Percentiles rank a stretch among this genome's conserved stretches.
Evolutionary conservation across 1,140 invertebrate species (phyloP).

Genomic region (Philopotamus ludificatus): DNA sequence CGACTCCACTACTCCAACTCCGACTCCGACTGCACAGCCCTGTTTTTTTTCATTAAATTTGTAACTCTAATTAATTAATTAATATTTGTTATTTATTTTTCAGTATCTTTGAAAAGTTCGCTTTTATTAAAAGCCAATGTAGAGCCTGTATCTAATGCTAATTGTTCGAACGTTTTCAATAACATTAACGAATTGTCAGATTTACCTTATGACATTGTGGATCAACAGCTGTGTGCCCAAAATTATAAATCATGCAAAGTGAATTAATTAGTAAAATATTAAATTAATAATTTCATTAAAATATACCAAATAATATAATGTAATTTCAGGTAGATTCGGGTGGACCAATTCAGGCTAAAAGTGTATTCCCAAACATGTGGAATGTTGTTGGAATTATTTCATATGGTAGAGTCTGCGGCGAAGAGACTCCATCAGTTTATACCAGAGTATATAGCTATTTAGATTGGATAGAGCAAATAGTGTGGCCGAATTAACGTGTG

Average conservation of each 20-base stretch:
- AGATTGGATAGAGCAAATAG: slow-evolving; percentile 67
- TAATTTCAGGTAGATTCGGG: slow-evolving; percentile 65
- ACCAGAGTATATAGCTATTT: slow-evolving; percentile 62
- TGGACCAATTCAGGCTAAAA: slow-evolving; percentile 33
- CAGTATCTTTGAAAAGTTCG: no score
- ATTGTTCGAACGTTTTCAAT: not conserved
- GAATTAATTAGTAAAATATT: not conserved
- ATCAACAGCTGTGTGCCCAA: not conserved
- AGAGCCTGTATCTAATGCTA: not conserved
- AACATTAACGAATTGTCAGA: not conserved
- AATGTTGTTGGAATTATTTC: slow-evolving; percentile 45
- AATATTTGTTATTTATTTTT: no score
- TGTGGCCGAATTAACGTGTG: slow-evolving; percentile 53
- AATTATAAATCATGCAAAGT: no score
- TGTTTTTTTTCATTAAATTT: no score
- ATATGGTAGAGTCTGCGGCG: slow-evolving; percentile 45
- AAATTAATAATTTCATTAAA: not conserved
- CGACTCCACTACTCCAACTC: no score
- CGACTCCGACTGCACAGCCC: no score
- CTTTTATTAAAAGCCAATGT: no score
- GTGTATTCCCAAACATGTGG: slow-evolving; percentile 43
- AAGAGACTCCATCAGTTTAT: slow-evolving; percentile 61
- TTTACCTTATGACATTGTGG: not conserved
- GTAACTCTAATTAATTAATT: no score
- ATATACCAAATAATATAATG: not conserved